Evolutionary conservation across 92 coral and sea anemone species (phyloP), one percentile per base, ranked within the genome.

Genomic region (Muricea muricata): DNA sequence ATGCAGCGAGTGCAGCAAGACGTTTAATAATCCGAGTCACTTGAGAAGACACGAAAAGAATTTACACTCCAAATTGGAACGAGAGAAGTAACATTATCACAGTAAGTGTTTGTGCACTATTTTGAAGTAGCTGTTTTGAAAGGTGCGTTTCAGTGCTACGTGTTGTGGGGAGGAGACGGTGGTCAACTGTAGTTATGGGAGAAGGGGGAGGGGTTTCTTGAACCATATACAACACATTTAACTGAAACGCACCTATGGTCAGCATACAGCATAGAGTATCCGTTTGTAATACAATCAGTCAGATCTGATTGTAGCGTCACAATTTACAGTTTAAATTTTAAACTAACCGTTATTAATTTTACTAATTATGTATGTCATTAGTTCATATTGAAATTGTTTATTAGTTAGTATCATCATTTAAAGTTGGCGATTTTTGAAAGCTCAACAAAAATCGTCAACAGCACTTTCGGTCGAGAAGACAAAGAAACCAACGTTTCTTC

Each of bases 1-100:
- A 63, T 96, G 99, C 65, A 96, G 87, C 66, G 91, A 92, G 61
- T 96, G 99, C 39, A 91, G 96, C 26, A 96, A 96, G 85, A 97
- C 99, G 6, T 96, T 96, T 42, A 96, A 96, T 79, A 96, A 96
- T 65, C 99, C 99, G 0, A 96, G 99, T 73, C 99, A 96, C 52
- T 83, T 96, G 67, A 69, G 99, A 50, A 79, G 99, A 9, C 99
- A 96, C 88, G 94, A 93, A 6, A 96, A 93, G 83, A 96, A 96
- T 89, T 75, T 96, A 40, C 99, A 96, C 82, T 93, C 93, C 86
- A 96, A 96, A 68, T 65, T 82, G 82, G 82, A 76, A 48, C 34
- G 58, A n/a, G 25, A 76, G 21, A 76, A 76, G 47, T 76, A 76
- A 52, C 68, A 54, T 32, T 47, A 13, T 24, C 55, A 24, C 24